phyloP scores from a whole-genome alignment of 2,888 invertebrate genomes.

The Sepioteuthis lessoniana region DNA sequence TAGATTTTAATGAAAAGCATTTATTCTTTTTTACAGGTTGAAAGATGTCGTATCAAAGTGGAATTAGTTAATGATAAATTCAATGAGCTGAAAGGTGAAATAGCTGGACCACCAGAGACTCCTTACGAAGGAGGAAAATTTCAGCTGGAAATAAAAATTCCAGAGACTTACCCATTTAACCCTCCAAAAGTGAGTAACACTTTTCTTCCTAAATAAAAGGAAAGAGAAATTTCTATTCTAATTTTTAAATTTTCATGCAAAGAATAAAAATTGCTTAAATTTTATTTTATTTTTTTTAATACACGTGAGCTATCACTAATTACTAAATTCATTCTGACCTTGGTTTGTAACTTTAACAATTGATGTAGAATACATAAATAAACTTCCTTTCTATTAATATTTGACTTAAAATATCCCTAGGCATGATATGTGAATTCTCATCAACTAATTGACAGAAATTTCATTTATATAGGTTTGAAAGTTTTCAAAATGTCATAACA shows the following conservation, averaged over 20 bases:
- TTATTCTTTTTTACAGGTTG: constrained; percentile 71
- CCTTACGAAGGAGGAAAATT: constrained; percentile 98
- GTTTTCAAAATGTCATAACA: too few species aligned
- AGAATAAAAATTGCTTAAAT: too few species aligned
- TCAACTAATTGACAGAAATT: too few species aligned
- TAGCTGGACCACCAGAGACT: constrained; percentile 98
- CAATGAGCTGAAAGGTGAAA: constrained; percentile 93
- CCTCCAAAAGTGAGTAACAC: constrained; percentile 91
- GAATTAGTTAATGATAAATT: constrained; percentile 90
- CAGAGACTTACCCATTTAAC: constrained; percentile 99
- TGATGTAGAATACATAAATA: too few species aligned
- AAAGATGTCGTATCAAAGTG: constrained; percentile 78
- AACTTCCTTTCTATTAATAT: too few species aligned
- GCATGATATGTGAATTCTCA: too few species aligned
- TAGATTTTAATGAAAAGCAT: constrained; percentile 47
- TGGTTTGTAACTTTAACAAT: too few species aligned
- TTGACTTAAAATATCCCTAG: too few species aligned
- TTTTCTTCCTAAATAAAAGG: background rate
- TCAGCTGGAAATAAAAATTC: constrained; percentile 95
- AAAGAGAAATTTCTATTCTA: background rate
- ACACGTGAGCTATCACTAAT: too few species aligned
- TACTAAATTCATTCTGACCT: too few species aligned
- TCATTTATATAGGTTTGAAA: too few species aligned
- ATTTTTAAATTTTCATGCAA: background rate
- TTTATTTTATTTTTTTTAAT: too few species aligned